Evolutionary conservation across 2,113 vertebrate genomes (phyloP).

Genomic region (Potamarius usumacintae): DNA sequence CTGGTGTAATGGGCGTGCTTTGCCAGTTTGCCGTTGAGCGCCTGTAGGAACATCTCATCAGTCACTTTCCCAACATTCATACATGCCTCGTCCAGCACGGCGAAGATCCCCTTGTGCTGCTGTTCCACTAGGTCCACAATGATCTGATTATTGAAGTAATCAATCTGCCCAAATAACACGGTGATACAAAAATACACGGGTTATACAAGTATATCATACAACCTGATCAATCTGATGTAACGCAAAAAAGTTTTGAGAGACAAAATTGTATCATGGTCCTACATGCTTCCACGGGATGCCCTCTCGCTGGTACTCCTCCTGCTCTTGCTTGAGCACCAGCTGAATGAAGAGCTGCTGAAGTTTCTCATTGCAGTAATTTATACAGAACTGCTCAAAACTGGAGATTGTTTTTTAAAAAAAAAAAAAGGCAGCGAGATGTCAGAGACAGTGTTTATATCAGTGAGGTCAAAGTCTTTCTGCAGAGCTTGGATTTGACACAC

Average conservation of each 20-base stretch:
- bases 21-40: conserved; percentile 87
- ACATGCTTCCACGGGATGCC: conserved; percentile 98
- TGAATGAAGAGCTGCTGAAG: conserved; percentile 98
- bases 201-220: background rate
- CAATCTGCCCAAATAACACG: conserved; percentile 76
- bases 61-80: conserved; percentile 98
- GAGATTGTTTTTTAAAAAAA: background rate
- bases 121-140: conserved; percentile 97
- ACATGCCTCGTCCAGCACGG: conserved; percentile 92
- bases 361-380: conserved; percentile 99
- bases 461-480: background rate
- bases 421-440: background rate
- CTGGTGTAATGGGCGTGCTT: conserved; percentile 95
- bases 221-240: background rate
- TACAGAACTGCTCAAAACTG: conserved; percentile 98
- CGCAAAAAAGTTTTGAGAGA: background rate
- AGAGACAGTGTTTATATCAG: background rate
- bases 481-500: background rate
- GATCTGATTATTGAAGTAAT: conserved; percentile 98
- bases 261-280: conserved; percentile 53
- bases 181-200: background rate
- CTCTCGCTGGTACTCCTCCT: conserved; percentile 95
- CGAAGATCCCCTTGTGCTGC: conserved; percentile 95
- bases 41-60: conserved; percentile 91
- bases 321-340: conserved; percentile 94